Conservation (phyloP, 1,140 invertebrate genomes). For the Drosophila gunungcola region DNA sequence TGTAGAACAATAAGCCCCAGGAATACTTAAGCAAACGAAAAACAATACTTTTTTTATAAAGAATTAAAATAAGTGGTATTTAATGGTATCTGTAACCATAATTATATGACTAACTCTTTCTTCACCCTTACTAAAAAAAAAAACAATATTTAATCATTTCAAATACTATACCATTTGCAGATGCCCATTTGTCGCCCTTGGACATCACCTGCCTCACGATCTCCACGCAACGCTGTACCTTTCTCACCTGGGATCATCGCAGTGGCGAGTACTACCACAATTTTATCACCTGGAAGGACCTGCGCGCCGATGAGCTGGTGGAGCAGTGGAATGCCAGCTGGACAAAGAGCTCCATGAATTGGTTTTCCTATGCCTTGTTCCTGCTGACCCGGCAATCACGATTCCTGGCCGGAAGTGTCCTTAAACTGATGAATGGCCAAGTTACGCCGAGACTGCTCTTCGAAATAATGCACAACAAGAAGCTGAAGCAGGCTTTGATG, state of each 20-base stretch:
- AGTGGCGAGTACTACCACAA: slow-evolving; percentile 95
- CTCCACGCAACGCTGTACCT: slow-evolving; percentile 94
- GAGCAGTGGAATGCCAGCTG: slow-evolving; percentile 94
- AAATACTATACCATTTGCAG: slow-evolving; percentile 85
- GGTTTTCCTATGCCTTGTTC: slow-evolving; percentile 88
- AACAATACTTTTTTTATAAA: no score
- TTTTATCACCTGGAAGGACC: slow-evolving; percentile 98
- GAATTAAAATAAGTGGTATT: no score
- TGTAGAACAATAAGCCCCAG: no score
- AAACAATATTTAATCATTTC: no score
- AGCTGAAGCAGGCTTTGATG: slow-evolving; percentile 87
- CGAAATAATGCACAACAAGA: slow-evolving; percentile 90
- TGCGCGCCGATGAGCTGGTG: slow-evolving; percentile 92
- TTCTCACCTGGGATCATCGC: slow-evolving; percentile 94
- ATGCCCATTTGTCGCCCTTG: slow-evolving; percentile 86
- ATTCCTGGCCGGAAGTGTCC: slow-evolving; percentile 92
- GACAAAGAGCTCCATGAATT: slow-evolving; percentile 88
- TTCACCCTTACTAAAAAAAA: no score
- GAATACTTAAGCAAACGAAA: no score
- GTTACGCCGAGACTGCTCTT: slow-evolving; percentile 92
- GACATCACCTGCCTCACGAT: slow-evolving; percentile 93
- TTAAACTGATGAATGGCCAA: slow-evolving; percentile 93
- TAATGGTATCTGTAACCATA: no score
- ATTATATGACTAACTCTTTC: no score
- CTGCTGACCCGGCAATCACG: slow-evolving; percentile 91